A percentile compares a stretch with the other conserved stretches of the same genome.
These are phyloP conservation scores for Nesoenas mayeri DNA, from an alignment of 2,113 vertebrate species.

Conservation along the genomic window DNA sequence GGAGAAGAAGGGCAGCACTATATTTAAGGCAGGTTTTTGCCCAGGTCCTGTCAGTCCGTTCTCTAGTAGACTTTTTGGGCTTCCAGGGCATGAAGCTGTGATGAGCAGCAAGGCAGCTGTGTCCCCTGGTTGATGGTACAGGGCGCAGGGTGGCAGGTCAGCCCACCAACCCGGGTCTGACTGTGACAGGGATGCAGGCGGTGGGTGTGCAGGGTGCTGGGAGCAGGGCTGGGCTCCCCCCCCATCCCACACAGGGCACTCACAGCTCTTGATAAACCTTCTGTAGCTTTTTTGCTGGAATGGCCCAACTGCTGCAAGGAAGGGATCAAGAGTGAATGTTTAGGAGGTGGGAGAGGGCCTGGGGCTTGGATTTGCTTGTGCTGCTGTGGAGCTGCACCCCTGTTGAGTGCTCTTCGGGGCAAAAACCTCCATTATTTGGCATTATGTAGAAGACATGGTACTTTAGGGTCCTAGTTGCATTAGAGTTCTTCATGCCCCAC, in stretches of 20 bases:
- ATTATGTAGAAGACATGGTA: neutral
- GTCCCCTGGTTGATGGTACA: neutral
- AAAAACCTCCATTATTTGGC: fast-evolving
- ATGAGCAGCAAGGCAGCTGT: neutral
- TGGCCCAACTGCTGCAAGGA: neutral
- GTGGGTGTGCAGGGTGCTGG: neutral
- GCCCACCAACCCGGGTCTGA: neutral
- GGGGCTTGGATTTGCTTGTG: neutral
- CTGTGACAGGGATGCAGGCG: fast-evolving
- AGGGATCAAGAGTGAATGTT: neutral
- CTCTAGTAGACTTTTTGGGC: neutral
- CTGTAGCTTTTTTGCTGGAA: neutral
- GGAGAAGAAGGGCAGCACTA: neutral
- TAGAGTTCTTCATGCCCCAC: neutral
- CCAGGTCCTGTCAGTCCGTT: neutral
- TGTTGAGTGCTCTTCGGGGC: neutral
- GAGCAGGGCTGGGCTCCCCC: neutral
- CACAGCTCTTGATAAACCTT: neutral
- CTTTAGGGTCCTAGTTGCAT: neutral
- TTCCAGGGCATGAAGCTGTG: neutral
- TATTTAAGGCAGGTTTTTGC: neutral
- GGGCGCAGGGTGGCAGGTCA: fast-evolving
- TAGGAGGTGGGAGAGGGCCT: neutral
- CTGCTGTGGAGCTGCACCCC: neutral
- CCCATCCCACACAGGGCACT: neutral